These are phyloP conservation scores for Hanleya hanleyi DNA, from an alignment of 2,888 invertebrate species.

Conservation along the genomic window DNA sequence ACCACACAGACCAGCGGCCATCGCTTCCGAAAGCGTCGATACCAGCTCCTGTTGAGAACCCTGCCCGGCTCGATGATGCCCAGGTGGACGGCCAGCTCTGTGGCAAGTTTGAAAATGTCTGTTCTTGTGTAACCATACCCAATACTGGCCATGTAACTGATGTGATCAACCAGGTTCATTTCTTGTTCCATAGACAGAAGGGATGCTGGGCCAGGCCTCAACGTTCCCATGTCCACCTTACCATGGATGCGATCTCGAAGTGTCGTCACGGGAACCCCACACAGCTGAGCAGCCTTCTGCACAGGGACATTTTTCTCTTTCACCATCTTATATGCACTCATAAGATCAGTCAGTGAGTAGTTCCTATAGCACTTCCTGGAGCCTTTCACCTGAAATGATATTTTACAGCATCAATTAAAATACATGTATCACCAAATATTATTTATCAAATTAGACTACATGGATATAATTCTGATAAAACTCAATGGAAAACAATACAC, in stretches of 20 bases:
- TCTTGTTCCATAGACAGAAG: conserved; percentile 22
- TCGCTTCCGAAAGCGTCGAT: conserved; percentile 24
- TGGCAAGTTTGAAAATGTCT: conserved; percentile 34
- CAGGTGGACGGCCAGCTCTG: conserved; percentile 34
- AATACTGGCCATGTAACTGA: conserved; percentile 16
- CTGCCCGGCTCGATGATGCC: conserved; percentile 19
- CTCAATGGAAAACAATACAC: no score
- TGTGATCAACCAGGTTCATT: conserved; percentile 14
- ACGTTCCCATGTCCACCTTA: background rate
- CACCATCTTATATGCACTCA: conserved; percentile 1
- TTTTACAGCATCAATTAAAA: no score
- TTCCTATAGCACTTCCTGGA: background rate
- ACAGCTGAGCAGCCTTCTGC: conserved; percentile 1
- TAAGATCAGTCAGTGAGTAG: background rate
- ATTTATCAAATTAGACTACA: no score
- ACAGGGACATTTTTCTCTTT: conserved; percentile 4
- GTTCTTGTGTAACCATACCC: conserved; percentile 29
- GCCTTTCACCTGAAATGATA: no score
- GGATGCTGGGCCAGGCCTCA: conserved; percentile 15
- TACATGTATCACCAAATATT: no score
- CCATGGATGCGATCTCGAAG: conserved; percentile 10
- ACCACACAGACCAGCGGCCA: conserved; percentile 38
- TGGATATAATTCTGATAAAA: no score
- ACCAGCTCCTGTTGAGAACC: conserved; percentile 32
- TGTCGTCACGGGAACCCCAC: conserved; percentile 7